Conservation (phyloP, 2,888 invertebrate species). For the Pheosia gnoma region DNA sequence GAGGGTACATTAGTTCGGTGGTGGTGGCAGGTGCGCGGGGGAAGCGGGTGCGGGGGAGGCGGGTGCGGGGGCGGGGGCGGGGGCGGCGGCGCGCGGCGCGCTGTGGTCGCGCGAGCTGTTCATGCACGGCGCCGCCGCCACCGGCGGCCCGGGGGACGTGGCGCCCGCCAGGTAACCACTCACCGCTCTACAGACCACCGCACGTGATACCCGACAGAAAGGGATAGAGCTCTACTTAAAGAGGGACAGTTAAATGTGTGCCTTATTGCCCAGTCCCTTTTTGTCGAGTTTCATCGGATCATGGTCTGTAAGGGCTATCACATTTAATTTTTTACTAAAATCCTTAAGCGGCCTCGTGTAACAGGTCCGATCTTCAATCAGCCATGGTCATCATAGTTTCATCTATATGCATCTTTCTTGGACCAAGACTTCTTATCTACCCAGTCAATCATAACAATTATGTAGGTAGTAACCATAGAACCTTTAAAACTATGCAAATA, state of each 20-base stretch:
- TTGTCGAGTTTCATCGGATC: not conserved
- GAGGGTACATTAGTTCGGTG: not conserved
- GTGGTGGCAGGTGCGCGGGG: slow-evolving; percentile 3
- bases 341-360: not conserved
- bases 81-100: slow-evolving; percentile 61
- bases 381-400: not conserved
- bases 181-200: slow-evolving; percentile 1
- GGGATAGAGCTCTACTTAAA: not conserved
- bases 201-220: not conserved
- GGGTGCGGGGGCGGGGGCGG: slow-evolving; percentile 44
- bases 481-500: too few species aligned
- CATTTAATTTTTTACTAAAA: not conserved
- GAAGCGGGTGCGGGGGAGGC: slow-evolving; percentile 43
- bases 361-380: not conserved
- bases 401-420: not conserved
- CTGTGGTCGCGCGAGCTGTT: slow-evolving; percentile 91
- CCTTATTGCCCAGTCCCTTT: not conserved
- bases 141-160: slow-evolving; percentile 84
- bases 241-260: too few species aligned
- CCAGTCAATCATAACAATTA: too few species aligned
- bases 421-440: not conserved
- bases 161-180: slow-evolving; percentile 45
- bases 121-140: slow-evolving; percentile 88
- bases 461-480: too few species aligned
- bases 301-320: not conserved